Evolutionary conservation across 2,888 invertebrate genomes (phyloP).

Genomic region (Nomada fucata): DNA sequence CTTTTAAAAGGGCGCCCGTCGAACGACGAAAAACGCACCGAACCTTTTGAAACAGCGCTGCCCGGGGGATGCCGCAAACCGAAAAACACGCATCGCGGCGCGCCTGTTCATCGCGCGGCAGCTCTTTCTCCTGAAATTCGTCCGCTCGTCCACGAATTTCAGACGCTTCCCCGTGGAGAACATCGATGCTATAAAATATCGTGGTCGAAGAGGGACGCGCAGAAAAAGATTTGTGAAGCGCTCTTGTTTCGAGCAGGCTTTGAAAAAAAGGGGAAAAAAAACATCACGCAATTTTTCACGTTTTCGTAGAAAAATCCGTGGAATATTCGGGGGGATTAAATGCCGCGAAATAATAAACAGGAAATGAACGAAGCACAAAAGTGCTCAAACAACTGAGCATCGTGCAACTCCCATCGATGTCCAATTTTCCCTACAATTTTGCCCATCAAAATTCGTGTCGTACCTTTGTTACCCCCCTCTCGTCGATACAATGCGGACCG

Average conservation of each 20-base stretch:
- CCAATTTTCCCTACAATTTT: not conserved
- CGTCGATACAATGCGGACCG: constrained; percentile 11
- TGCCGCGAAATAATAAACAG: not conserved
- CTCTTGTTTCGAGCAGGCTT: not conserved
- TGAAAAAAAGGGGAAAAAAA: not conserved
- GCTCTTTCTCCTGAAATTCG: constrained; percentile 31
- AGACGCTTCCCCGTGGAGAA: constrained; percentile 4
- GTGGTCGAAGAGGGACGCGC: not conserved
- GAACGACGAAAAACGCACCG: not conserved
- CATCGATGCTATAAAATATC: constrained; percentile 16
- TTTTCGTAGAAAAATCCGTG: not conserved
- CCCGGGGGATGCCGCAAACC: not conserved
- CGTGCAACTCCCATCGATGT: not conserved
- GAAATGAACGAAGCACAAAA: not conserved
- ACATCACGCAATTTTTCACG: not conserved
- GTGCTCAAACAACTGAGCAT: not conserved
- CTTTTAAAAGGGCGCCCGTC: constrained; percentile 4
- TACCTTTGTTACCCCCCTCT: constrained; percentile 3
- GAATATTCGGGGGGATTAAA: not conserved
- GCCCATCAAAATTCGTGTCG: too few species aligned
- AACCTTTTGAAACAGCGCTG: not conserved
- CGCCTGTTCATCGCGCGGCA: not conserved
- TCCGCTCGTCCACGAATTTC: constrained; percentile 29
- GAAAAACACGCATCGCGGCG: not conserved
- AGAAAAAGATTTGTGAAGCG: not conserved